These are phyloP conservation scores for Sminthopsis crassicaudata DNA, from an alignment of 2,113 vertebrate genomes.

Conservation along the genomic window DNA sequence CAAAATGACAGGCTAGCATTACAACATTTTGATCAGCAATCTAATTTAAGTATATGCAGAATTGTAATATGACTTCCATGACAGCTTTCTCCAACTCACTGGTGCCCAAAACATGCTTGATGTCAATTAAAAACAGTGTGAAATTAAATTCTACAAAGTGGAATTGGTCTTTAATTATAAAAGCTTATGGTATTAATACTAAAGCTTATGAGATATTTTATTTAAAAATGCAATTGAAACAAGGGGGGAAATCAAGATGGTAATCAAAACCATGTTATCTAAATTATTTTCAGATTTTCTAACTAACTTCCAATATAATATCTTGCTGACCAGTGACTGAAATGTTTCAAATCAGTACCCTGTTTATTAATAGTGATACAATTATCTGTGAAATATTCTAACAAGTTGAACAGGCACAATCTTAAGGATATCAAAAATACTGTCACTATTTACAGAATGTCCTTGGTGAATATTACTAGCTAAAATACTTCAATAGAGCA, in stretches of 20 bases:
- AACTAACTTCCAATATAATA: neutral
- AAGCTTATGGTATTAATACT: neutral
- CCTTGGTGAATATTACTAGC: neutral
- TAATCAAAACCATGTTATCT: neutral
- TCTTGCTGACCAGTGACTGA: neutral
- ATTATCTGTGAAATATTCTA: neutral
- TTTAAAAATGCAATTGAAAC: neutral
- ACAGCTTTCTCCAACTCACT: neutral
- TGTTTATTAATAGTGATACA: neutral
- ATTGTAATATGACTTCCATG: neutral
- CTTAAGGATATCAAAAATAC: neutral
- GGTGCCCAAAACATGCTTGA: neutral
- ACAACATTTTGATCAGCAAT: neutral
- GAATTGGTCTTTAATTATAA: neutral
- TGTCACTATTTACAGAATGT: neutral
- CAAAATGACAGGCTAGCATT: too few species aligned
- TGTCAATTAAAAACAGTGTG: neutral
- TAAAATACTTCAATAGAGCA: neutral
- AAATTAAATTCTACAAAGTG: neutral
- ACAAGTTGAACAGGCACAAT: neutral
- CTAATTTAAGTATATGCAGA: neutral
- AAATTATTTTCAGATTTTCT: neutral
- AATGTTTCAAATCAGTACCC: neutral
- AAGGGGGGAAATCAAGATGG: neutral
- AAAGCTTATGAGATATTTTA: neutral